Conservation (phyloP, 2,797 vertebrate genomes). For the Distichodus sexfasciatus region DNA sequence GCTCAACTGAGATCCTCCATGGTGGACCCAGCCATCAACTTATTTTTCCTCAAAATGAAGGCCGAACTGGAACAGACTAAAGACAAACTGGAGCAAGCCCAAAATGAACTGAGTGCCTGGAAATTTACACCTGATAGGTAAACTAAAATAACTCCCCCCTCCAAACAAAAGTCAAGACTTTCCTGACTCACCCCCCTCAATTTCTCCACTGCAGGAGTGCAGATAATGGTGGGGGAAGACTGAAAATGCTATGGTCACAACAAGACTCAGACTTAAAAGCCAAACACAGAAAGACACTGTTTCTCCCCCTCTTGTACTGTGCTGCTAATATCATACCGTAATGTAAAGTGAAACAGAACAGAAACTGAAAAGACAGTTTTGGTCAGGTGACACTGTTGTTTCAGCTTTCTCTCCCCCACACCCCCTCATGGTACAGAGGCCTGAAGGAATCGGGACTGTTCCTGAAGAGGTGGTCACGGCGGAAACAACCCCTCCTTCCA, state of each 20-base stretch:
- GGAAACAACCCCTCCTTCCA: conserved; percentile 69
- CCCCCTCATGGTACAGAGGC: conserved; percentile 88
- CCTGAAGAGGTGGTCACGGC: conserved; percentile 96
- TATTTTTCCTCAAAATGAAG: conserved; percentile 99
- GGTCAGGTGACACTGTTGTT: conserved; percentile 99
- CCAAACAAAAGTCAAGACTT: conserved; percentile 91
- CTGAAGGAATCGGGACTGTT: conserved; percentile 95
- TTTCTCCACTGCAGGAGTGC: conserved; percentile 95
- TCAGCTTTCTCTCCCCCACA: conserved; percentile 87
- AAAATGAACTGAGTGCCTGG: conserved; percentile 99
- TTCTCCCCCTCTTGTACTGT: conserved; percentile 82
- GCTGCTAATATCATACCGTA: conserved; percentile 94
- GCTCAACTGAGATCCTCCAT: conserved; percentile 98
- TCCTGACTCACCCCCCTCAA: conserved; percentile 86
- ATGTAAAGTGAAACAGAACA: conserved; percentile 64
- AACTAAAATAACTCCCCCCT: conserved; percentile 85
- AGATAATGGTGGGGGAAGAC: conserved; percentile 88
- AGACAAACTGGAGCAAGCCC: conserved; percentile 99
- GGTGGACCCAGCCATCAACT: conserved; percentile 99
- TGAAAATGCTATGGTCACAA: conserved; percentile 94
- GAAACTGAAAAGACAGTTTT: conserved; percentile 75
- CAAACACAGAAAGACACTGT: conserved; percentile 85
- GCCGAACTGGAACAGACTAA: conserved; percentile 99
- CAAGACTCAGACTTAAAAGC: conserved; percentile 99
- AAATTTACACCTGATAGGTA: conserved; percentile 99